These are phyloP conservation scores for Ligdia adustata DNA, from an alignment of 2,888 invertebrate species.

Conservation along the genomic window DNA sequence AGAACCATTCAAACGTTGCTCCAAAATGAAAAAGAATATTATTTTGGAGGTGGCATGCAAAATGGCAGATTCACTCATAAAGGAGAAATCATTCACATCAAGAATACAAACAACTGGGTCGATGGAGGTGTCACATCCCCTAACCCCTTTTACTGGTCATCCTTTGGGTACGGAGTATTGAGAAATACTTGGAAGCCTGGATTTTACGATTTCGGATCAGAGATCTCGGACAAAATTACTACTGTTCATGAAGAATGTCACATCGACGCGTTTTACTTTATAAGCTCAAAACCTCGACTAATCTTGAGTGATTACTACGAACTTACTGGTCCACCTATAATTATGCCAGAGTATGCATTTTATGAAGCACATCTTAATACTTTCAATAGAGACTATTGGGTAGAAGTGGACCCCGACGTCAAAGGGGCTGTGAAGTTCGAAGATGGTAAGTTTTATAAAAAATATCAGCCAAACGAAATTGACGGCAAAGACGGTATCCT, in stretches of 20 bases:
- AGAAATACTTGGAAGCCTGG: constrained; percentile 75
- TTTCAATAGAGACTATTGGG: constrained; percentile 78
- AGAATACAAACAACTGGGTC: constrained; percentile 68
- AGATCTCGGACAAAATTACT: constrained; percentile 40
- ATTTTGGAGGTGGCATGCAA: constrained; percentile 77
- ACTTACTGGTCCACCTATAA: constrained; percentile 67
- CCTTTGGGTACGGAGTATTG: constrained; percentile 68
- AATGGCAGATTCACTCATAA: constrained; percentile 75
- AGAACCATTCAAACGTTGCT: constrained; percentile 55
- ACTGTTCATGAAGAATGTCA: constrained; percentile 55
- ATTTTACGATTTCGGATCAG: constrained; percentile 63
- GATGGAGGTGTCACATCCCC: constrained; percentile 74
- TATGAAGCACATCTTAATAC: constrained; percentile 76
- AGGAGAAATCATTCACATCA: constrained; percentile 62
- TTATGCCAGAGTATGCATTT: constrained; percentile 72
- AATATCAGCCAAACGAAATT: constrained; percentile 63
- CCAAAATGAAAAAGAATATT: constrained; percentile 62
- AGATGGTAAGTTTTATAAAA: constrained; percentile 71
- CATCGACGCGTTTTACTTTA: constrained; percentile 72
- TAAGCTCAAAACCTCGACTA: constrained; percentile 56
- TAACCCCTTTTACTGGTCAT: constrained; percentile 75
- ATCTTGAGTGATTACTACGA: constrained; percentile 72
- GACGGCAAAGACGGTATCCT: constrained; percentile 62
- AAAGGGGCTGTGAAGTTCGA: constrained; percentile 64
- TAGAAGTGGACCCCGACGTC: constrained; percentile 53